Conservation (phyloP, 1,140 invertebrate species). For the Brachionus asplanchnoidis region DNA sequence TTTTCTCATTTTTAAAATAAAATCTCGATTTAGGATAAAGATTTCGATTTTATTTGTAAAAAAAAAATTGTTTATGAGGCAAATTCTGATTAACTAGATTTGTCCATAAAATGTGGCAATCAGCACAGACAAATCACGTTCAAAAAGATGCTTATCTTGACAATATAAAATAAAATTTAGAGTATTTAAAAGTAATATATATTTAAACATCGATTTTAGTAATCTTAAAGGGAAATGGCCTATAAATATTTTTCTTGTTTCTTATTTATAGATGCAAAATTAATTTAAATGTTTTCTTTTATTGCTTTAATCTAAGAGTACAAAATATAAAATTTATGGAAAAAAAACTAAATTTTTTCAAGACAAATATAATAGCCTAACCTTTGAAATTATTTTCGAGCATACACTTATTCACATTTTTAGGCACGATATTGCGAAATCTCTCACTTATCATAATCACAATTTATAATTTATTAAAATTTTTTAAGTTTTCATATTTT, state of each 20-base stretch:
- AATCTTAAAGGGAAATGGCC: background rate
- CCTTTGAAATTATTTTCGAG: background rate
- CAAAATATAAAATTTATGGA: too few relatives aligned
- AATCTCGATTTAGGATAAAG: background rate
- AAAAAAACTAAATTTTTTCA: background rate
- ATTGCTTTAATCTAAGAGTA: too few relatives aligned
- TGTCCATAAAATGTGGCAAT: background rate
- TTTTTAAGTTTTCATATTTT: background rate
- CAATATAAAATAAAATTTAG: background rate
- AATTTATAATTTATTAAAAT: constrained; percentile 12
- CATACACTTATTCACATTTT: background rate
- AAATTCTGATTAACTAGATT: background rate
- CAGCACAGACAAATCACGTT: background rate
- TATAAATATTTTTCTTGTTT: too few relatives aligned
- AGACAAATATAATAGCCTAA: background rate
- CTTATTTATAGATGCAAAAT: too few relatives aligned
- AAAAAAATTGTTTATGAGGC: background rate
- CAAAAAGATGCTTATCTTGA: background rate
- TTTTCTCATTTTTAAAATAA: background rate
- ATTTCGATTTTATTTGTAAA: background rate
- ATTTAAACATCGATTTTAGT: background rate
- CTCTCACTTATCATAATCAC: background rate
- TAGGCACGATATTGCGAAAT: background rate
- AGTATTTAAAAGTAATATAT: background rate
- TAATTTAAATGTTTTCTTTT: too few relatives aligned